A percentile compares a stretch with the other conserved stretches of the same genome.
These are phyloP conservation scores for Cliona cf. orientalis DNA, from an alignment of 37 sponge, comb jelly and placozoan species.

Conservation along the genomic window DNA sequence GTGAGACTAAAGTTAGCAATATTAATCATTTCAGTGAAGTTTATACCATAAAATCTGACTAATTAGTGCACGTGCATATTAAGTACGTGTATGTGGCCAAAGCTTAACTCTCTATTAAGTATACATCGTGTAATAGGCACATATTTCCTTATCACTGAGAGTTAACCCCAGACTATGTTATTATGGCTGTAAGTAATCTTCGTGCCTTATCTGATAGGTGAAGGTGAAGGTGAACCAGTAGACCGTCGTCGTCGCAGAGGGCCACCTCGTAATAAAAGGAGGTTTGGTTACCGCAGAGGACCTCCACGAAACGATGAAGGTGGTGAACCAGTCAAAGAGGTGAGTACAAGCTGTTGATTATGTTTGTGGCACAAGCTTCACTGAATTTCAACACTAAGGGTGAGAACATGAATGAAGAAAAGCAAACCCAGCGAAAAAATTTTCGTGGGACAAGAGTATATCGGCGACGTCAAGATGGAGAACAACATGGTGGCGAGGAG, in stretches of 20 bases:
- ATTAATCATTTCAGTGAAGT: too few species aligned
- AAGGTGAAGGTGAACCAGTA: slow-evolving; percentile 67
- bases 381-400: too few species aligned
- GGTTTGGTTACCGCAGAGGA: slow-evolving; percentile 34
- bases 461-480: too few species aligned
- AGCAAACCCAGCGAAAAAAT: too few species aligned
- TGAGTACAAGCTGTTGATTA: too few species aligned
- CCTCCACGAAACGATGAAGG: neutral
- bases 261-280: slow-evolving; percentile 24
- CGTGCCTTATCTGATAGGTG: slow-evolving; percentile 6
- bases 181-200: neutral
- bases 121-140: neutral
- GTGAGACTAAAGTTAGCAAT: too few species aligned
- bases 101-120: neutral
- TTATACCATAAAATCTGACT: neutral
- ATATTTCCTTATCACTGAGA: neutral
- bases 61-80: neutral
- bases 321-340: neutral
- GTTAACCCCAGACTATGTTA: neutral
- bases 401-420: too few species aligned
- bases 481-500: too few species aligned
- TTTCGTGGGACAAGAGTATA: too few species aligned
- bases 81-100: neutral
- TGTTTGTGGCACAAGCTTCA: too few species aligned
- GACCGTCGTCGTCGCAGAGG: slow-evolving; percentile 52